Evolutionary conservation across 1,140 invertebrate species (phyloP), one percentile per base, ranked within the genome.

Genomic region (Bombus affinis): DNA sequence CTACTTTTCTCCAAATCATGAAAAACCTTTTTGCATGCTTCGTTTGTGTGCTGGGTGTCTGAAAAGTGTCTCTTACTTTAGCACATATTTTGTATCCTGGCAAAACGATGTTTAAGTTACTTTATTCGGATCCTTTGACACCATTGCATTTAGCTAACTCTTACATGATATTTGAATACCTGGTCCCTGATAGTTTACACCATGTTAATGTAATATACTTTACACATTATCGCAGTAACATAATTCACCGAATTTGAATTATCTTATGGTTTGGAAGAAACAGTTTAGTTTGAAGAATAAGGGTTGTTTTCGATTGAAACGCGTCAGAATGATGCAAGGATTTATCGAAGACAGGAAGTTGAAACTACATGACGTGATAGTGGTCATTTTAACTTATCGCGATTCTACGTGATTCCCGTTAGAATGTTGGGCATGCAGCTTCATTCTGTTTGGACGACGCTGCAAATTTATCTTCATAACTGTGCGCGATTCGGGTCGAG

Each of bases 401-500:
- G 39, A 65, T 82, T 44, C 57, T 82, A 82, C 53, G 57, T 65
- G 71, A n/a, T 75, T 75, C 57, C 53, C 57, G 71, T 73, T 62
- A 74, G 39, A 32, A 82, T 37, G 57, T 65, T 44, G 47, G 44
- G 42, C 79, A 10, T 65, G 39, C 28, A 72, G 79, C 53, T 81
- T 74, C 80, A 37, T 62, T 42, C n/a, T 47, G 42, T 70, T n/a
- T 66, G 35, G 25, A 79, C 73, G 42, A 57, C 73, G 65, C 13
- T 42, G n/a, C 37, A 57, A 35, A 44, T 81, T 81, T 44, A 65
- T 81, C 70, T 62, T 42, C 80, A 28, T 74, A 74, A 74, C 53
- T 62, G 78, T 70, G 78, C 35, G 35, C 76, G 15, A 62, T 71
- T 71, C 70, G 37, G 37, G 70, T 42, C 70, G 70, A 71, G 37